Evolutionary conservation across 2,797 vertebrate genomes (phyloP).

Genomic region (Neosilurus mollespiculum): DNA sequence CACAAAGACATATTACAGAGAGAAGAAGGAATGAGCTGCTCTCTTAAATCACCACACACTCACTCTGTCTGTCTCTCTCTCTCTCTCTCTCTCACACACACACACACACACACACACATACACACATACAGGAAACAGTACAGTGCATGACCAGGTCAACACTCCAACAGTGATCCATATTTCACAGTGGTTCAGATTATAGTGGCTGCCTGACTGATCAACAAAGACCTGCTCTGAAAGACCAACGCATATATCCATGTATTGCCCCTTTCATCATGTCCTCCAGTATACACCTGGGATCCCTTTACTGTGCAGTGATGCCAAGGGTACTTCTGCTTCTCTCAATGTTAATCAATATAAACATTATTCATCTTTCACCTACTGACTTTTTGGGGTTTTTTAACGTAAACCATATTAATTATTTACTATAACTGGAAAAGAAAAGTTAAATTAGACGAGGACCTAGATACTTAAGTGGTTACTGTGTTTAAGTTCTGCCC

Average conservation of each 20-base stretch:
- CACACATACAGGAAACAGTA: conserved; percentile 42
- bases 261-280: conserved; percentile 10
- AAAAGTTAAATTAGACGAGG: neutral
- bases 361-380: neutral
- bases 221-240: conserved; percentile 10
- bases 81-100: conserved; percentile 17
- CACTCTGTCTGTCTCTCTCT: conserved; percentile 13
- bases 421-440: neutral
- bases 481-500: no score
- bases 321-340: neutral
- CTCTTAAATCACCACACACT: conserved; percentile 53
- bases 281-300: conserved; percentile 1
- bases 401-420: neutral
- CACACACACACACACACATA: conserved; percentile 37
- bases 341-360: neutral
- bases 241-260: neutral
- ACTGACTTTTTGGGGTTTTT: neutral
- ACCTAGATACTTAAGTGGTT: neutral
- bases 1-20: conserved; percentile 28
- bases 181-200: conserved; percentile 36
- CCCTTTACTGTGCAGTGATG: neutral
- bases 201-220: conserved; percentile 26
- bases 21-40: conserved; percentile 28
- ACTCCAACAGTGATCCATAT: conserved; percentile 29
- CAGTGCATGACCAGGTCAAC: conserved; percentile 41